Percentiles rank a stretch among this genome's conserved stretches.
These are phyloP conservation scores for Tetramorium alpestre DNA, from an alignment of 1,140 invertebrate species.

Conservation along the genomic window DNA sequence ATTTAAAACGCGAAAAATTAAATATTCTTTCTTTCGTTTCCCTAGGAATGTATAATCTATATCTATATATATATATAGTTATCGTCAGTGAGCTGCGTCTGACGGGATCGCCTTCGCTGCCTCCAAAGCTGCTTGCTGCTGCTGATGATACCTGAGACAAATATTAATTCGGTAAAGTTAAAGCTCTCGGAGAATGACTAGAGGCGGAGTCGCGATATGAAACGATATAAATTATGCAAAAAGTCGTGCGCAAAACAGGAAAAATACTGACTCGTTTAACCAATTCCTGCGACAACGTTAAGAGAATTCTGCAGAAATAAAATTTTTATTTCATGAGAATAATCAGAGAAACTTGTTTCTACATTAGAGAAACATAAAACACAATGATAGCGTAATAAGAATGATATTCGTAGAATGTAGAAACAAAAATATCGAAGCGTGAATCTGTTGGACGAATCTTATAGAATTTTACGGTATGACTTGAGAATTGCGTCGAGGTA, in stretches of 20 bases:
- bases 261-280: conserved; percentile 4
- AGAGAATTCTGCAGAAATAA: neutral
- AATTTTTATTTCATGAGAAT: neutral
- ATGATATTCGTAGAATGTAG: neutral
- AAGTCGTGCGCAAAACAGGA: neutral
- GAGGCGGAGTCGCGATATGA: neutral
- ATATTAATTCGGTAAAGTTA: conserved; percentile 9
- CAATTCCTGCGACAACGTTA: neutral
- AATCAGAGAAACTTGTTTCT: neutral
- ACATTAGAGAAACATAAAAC: neutral
- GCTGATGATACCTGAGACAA: conserved; percentile 77
- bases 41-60: conserved; percentile 69
- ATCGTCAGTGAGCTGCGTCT: conserved; percentile 33
- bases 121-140: conserved; percentile 57
- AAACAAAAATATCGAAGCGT: neutral
- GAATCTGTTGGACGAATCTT: neutral
- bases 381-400: neutral
- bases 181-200: neutral
- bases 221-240: conserved; percentile 24
- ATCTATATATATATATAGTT: conserved; percentile 55
- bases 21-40: conserved; percentile 32
- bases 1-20: conserved; percentile 34
- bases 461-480: neutral
- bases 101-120: conserved; percentile 7
- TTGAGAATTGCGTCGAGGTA: neutral